Percentiles rank a stretch among this genome's conserved stretches.
Evolutionary conservation across 30 jellyfish, hydroid and myxozoan genomes (phyloP).

Genomic region (Haliclystus octoradiatus): DNA sequence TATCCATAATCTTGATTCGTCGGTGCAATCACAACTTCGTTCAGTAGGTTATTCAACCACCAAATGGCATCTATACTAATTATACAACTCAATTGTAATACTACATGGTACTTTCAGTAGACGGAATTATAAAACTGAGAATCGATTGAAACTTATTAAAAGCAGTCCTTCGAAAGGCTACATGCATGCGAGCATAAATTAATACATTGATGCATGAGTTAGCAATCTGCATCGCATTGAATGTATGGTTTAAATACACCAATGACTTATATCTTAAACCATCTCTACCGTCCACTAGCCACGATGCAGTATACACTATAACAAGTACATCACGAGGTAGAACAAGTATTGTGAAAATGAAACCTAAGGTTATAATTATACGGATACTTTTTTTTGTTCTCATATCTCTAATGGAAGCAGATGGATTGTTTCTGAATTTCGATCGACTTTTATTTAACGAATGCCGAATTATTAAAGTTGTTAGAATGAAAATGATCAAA

Average conservation of each 20-base stretch:
- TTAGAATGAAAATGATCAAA: slow-evolving; percentile 23
- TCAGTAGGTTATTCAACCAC: no score
- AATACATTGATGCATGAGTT: slow-evolving; percentile 84
- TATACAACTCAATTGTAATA: no score
- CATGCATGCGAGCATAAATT: slow-evolving; percentile 67
- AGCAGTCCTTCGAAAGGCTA: slow-evolving; percentile 5
- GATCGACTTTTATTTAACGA: no score
- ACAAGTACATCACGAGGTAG: slow-evolving; percentile 59
- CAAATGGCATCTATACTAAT: no score
- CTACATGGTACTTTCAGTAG: no score
- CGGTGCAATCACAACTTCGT: no score
- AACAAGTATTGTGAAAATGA: slow-evolving; percentile 28
- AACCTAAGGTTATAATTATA: slow-evolving; percentile 38
- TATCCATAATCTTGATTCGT: no score
- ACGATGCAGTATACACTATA: slow-evolving; percentile 31
- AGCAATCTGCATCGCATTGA: slow-evolving; percentile 70
- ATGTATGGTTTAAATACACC: slow-evolving; percentile 25
- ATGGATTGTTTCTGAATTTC: background rate
- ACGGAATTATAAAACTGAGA: no score
- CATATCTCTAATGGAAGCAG: slow-evolving; percentile 4
- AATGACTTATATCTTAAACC: no score
- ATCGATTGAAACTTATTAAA: no score
- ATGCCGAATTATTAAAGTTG: slow-evolving; percentile 22
- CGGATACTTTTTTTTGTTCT: slow-evolving; percentile 35
- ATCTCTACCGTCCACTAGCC: slow-evolving; percentile 45